These are phyloP conservation scores for Dermatemys mawii DNA, from an alignment of 2,113 vertebrate genomes.

Conservation along the genomic window DNA sequence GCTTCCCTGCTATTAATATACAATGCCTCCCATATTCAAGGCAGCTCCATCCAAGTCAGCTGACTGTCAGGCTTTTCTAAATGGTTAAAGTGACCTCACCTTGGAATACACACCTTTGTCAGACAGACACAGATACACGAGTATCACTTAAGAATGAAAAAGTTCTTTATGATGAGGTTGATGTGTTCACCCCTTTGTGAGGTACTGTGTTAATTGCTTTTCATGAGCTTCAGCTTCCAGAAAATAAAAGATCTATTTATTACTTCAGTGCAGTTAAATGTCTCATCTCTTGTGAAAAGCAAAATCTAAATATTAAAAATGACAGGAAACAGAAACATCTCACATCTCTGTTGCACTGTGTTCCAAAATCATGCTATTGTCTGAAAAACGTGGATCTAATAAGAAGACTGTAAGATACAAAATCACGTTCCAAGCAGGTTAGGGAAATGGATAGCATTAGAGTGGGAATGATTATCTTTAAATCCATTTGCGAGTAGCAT, in stretches of 20 bases:
- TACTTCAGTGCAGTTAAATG: background rate
- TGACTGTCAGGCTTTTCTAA: background rate
- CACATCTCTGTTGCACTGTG: background rate
- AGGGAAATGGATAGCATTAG: constrained; percentile 41
- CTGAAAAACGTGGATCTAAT: constrained; percentile 24
- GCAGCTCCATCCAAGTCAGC: background rate
- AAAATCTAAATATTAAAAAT: background rate
- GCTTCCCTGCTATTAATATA: background rate
- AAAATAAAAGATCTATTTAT: background rate
- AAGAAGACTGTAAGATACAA: constrained; percentile 24
- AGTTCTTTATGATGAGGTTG: background rate
- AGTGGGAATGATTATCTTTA: constrained; percentile 16
- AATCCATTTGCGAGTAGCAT: constrained; percentile 4
- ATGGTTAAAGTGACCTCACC: background rate
- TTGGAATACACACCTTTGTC: background rate
- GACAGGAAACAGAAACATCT: background rate
- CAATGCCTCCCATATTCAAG: background rate
- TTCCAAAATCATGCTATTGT: constrained; percentile 40
- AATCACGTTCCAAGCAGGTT: constrained; percentile 18
- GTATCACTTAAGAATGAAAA: background rate
- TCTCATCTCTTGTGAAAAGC: background rate
- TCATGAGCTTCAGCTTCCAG: background rate
- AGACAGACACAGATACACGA: background rate
- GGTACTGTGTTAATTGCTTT: background rate
- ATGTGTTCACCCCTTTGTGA: background rate